Evolutionary conservation across 1,140 invertebrate genomes (phyloP), one percentile per base, ranked within the genome.

Genomic region (Chymomyza costata): DNA sequence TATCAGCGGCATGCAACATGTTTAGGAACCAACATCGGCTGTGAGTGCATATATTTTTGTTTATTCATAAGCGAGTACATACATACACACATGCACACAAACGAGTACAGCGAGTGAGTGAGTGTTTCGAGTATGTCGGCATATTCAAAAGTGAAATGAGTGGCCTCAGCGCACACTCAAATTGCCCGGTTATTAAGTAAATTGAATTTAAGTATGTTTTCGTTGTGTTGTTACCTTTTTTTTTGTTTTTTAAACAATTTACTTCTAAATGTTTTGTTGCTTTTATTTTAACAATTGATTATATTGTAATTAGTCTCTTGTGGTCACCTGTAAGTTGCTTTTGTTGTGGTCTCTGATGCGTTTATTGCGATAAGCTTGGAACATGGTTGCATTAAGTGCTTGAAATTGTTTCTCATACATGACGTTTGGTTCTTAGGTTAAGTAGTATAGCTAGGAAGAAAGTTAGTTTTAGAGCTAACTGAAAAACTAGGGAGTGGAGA

Each of bases 151-250:
- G 59, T 63, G 38, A 57, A 61, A 46, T 56, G 53, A 51, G 21
- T 11, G 31, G 18, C 37, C 38, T 16, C 11, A 5, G 41, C 51
- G 30, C 43, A 49, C 53, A 30, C 58, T 69, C 48, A 78, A 82
- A 83, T 82, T 82, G 55, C 71, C 73, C 68, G 51, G 80, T 80
- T 82, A 82, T 82, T 82, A 82, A 82, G 71, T 82, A 82, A 82
- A 82, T 82, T 82, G 80, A 82, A 80, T 82, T 82, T 82, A 80
- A 83, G 71, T 82, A 82, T 56, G 59, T 82, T 82, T n/a, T n/a
- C n/a, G n/a, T n/a, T n/a, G n/a, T n/a, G n/a, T n/a, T n/a, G n/a
- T n/a, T n/a, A n/a, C n/a, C n/a, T n/a, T n/a, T n/a, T n/a, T n/a
- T n/a, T n/a, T n/a, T n/a, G n/a, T n/a, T n/a, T n/a, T 82, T 59